Conservation (phyloP, 1,140 invertebrate species). For the Drosophila teissieri region DNA sequence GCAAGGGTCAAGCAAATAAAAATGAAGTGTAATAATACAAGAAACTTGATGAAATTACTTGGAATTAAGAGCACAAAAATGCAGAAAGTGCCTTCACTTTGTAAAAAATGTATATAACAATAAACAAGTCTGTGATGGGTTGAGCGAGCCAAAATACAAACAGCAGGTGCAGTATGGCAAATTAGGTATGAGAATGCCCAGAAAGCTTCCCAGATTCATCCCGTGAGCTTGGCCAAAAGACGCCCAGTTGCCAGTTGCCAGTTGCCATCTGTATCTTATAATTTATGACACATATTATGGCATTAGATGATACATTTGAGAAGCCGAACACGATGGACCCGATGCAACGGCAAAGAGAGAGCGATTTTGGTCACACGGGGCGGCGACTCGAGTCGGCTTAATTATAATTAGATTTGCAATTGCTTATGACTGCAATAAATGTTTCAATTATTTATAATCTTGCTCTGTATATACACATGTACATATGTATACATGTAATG, state of each 20-base stretch:
- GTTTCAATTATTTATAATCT: slow-evolving; percentile 81
- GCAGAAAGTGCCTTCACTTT: too few relatives aligned
- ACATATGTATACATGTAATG: slow-evolving; percentile 8
- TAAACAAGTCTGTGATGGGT: not conserved
- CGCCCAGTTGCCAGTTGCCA: slow-evolving; percentile 27
- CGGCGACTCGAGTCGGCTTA: slow-evolving; percentile 42
- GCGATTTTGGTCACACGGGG: slow-evolving; percentile 10
- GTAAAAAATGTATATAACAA: too few relatives aligned
- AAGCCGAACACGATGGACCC: not conserved
- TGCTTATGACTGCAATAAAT: slow-evolving; percentile 81
- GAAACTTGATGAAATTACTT: not conserved
- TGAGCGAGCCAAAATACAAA: slow-evolving; percentile 12
- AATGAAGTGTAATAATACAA: slow-evolving; percentile 40
- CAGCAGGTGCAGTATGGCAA: slow-evolving; percentile 62
- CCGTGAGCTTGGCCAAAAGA: not conserved
- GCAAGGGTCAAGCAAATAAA: slow-evolving; percentile 48
- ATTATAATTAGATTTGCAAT: slow-evolving; percentile 80
- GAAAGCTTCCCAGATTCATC: slow-evolving; percentile 21
- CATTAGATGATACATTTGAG: slow-evolving; percentile 30
- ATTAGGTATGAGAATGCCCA: slow-evolving; percentile 44
- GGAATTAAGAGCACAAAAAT: too few relatives aligned
- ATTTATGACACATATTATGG: slow-evolving; percentile 78
- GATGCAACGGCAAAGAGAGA: too few relatives aligned
- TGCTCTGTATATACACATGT: slow-evolving; percentile 8
- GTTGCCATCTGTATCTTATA: slow-evolving; percentile 55